Percentiles rank a stretch among this genome's conserved stretches.
These are phyloP conservation scores for Hirundichthys speculiger DNA, from an alignment of 2,113 vertebrate genomes.

Conservation along the genomic window DNA sequence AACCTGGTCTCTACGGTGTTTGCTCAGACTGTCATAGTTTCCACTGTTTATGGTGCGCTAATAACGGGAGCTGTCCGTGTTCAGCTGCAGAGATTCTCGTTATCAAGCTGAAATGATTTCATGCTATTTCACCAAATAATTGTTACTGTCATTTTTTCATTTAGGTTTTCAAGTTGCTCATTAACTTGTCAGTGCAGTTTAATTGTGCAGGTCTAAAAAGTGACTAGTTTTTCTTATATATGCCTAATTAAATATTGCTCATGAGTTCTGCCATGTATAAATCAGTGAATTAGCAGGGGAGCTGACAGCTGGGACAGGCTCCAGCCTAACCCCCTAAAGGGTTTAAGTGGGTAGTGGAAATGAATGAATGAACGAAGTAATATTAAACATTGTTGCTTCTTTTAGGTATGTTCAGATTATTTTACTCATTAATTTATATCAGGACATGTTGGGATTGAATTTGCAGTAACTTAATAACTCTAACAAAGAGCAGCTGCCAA, in stretches of 20 bases:
- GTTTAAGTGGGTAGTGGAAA: too few species aligned
- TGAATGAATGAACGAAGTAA: not conserved
- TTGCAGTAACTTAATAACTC: not conserved
- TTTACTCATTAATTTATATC: too few species aligned
- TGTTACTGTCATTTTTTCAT: slow-evolving; percentile 38
- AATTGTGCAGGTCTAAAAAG: slow-evolving; percentile 33
- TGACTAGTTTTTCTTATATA: slow-evolving; percentile 20
- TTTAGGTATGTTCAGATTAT: not conserved
- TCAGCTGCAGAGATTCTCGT: slow-evolving; percentile 27
- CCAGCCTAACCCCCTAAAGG: too few species aligned
- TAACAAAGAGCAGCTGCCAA: not conserved
- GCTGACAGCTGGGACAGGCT: slow-evolving; percentile 18
- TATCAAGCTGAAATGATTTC: slow-evolving; percentile 32
- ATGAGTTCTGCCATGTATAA: slow-evolving; percentile 23
- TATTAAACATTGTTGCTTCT: not conserved
- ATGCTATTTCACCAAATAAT: slow-evolving; percentile 44
- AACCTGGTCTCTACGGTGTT: slow-evolving; percentile 1
- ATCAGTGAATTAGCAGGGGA: slow-evolving; percentile 30
- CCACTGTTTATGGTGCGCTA: slow-evolving; percentile 6
- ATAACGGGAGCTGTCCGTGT: slow-evolving; percentile 8
- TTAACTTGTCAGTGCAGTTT: slow-evolving; percentile 43
- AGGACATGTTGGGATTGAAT: not conserved
- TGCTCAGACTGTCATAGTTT: not conserved
- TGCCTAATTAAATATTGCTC: slow-evolving; percentile 42
- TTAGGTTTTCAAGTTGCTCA: slow-evolving; percentile 33